These are phyloP conservation scores for Eulemur rufifrons DNA, from an alignment of 2,113 vertebrate species.

Conservation along the genomic window DNA sequence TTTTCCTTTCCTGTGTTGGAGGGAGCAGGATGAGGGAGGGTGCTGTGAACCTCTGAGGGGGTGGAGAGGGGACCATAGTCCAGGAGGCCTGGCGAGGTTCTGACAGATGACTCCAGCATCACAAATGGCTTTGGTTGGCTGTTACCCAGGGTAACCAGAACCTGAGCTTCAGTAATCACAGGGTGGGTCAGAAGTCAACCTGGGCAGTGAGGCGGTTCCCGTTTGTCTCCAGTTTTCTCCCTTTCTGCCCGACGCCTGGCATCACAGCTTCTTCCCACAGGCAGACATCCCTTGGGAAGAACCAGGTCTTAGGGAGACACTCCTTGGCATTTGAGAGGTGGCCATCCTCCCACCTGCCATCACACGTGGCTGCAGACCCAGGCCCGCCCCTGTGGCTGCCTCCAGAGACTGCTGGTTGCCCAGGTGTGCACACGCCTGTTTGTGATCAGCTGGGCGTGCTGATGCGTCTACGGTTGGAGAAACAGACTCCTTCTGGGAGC, in stretches of 20 bases:
- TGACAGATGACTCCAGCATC: not conserved
- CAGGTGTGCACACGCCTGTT: not conserved
- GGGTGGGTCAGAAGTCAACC: not conserved
- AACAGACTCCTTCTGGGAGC: not conserved
- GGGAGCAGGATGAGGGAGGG: not conserved
- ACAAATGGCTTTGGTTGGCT: accelerated
- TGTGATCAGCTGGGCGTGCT: not conserved
- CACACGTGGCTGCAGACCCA: not conserved
- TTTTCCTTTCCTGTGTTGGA: not conserved
- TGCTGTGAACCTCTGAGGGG: not conserved
- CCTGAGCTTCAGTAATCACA: not conserved
- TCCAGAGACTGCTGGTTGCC: not conserved
- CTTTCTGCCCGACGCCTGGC: not conserved
- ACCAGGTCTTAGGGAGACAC: not conserved
- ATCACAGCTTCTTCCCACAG: not conserved
- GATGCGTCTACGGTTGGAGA: no score
- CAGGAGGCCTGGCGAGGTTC: not conserved
- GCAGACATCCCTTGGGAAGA: not conserved
- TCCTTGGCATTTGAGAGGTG: not conserved
- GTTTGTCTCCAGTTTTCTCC: not conserved
- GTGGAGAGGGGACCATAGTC: not conserved
- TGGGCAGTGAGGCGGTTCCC: not conserved
- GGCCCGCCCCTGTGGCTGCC: not conserved
- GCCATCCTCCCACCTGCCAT: no score
- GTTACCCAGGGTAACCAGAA: no score